Base-by-base conservation (phyloP, 2,888 invertebrate species). In the Sturmia bella region DNA sequence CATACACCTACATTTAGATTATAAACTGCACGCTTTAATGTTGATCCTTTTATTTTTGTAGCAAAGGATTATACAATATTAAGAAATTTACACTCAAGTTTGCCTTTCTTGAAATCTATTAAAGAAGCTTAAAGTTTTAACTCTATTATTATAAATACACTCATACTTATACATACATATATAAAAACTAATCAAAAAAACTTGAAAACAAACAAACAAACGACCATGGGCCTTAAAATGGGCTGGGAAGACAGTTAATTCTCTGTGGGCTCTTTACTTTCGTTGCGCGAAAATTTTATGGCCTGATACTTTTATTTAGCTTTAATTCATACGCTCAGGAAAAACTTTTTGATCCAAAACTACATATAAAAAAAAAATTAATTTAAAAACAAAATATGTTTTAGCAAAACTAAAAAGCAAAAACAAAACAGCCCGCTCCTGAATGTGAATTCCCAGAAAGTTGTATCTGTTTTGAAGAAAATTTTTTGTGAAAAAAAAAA, bases 61-160 rank as follows among this genome's bases (percentile, higher is more conserved):
- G 13, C 1, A 19, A 2, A 11, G 45, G 57, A 76, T 56, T 21
- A 72, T 27, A 54, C 24, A 61, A 74, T 64, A 64, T 63, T 56
- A 69, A 24, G 13, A 75, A 80, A 80, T 61, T 52, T 70, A 59
- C 64, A 72, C 70, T 76, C 43, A 43, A 66, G 21, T 78, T 78
- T 72, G 78, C 78, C 78, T 78, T 78, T 72, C 41, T 43, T 59
- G 57, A 66, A 78, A 72, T 80, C 81, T 66, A 61, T 59, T 61
- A 74, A 75, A 81, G 77, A 78, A 82, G 81, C 81, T 78, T 82
- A 82, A 83, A 75, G 75, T 75, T 69, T 76, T 83, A 52, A 79
- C 54, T 68, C 24, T 64, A 52, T 24, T 64, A 52, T 24, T 61
- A 45, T 50, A 37, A 64, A 64, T 39, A 12, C 19, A 70, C 32